phyloP scores from a whole-genome alignment of 2,888 invertebrate species.

The Nephrotoma appendiculata region DNA sequence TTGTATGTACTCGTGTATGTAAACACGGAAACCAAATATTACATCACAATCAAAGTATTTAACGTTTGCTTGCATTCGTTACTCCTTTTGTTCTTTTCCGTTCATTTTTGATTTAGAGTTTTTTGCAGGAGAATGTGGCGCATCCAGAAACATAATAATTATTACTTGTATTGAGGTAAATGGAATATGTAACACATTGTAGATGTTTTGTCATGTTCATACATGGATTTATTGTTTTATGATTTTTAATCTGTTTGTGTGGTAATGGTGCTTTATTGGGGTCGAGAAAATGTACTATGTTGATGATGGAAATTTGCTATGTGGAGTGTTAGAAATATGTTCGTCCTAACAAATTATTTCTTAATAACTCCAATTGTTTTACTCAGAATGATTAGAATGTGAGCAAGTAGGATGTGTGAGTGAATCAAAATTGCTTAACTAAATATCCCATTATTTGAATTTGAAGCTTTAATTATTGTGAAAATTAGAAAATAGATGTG shows the following conservation, averaged over 20 bases:
- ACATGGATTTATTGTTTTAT: neutral
- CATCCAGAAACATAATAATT: neutral
- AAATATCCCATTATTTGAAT: too few species aligned
- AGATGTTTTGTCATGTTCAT: neutral
- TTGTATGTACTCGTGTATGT: neutral
- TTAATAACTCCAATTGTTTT: too few species aligned
- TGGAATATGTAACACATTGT: neutral
- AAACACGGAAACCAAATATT: neutral
- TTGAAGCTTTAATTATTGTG: too few species aligned
- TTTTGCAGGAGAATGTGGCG: neutral
- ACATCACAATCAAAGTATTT: neutral
- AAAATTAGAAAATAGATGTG: too few species aligned
- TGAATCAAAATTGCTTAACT: too few species aligned
- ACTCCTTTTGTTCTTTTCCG: neutral
- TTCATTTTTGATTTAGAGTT: neutral
- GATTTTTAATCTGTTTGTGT: neutral
- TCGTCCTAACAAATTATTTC: too few species aligned
- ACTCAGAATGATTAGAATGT: too few species aligned
- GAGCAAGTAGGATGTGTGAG: too few species aligned
- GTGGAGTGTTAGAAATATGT: too few species aligned
- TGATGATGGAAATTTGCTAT: too few species aligned
- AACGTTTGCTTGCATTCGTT: neutral
- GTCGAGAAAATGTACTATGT: too few species aligned
- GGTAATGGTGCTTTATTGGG: neutral
- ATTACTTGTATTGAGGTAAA: neutral